These are phyloP conservation scores for Rhagologus leucostigma DNA, from an alignment of 2,113 vertebrate species.

Conservation along the genomic window DNA sequence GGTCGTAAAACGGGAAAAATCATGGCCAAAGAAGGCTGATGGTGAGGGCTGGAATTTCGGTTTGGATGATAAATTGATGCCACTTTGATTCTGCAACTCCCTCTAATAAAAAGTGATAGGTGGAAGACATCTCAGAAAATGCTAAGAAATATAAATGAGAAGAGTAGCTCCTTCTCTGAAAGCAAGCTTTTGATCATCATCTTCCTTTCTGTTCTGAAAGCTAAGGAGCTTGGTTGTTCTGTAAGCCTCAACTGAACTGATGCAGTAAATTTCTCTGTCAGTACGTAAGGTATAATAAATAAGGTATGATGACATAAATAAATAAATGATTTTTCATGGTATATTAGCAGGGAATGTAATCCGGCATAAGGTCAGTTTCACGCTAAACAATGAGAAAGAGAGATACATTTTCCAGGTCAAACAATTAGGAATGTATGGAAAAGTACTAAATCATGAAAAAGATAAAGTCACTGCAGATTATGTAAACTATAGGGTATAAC, in stretches of 20 bases:
- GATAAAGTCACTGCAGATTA: background rate
- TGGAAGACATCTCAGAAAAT: conserved; percentile 21
- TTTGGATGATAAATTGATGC: conserved; percentile 13
- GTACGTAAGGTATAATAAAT: background rate
- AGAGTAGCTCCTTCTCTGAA: background rate
- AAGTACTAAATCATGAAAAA: background rate
- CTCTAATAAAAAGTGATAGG: background rate
- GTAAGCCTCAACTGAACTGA: background rate
- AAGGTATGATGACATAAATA: conserved; percentile 8
- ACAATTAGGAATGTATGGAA: background rate
- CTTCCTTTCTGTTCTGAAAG: background rate
- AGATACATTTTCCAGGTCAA: background rate
- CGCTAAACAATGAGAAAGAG: background rate
- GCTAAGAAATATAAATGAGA: conserved; percentile 35
- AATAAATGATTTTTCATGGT: background rate
- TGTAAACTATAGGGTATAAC: background rate
- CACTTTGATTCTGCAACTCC: background rate
- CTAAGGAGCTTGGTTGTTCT: background rate
- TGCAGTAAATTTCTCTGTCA: background rate
- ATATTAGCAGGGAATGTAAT: background rate
- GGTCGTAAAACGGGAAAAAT: background rate
- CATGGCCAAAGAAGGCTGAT: background rate
- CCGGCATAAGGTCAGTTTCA: background rate
- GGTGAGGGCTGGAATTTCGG: background rate
- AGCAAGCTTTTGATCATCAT: conserved; percentile 18